These are phyloP conservation scores for Conops quadrifasciatus DNA, from an alignment of 2,888 invertebrate genomes.

Conservation along the genomic window DNA sequence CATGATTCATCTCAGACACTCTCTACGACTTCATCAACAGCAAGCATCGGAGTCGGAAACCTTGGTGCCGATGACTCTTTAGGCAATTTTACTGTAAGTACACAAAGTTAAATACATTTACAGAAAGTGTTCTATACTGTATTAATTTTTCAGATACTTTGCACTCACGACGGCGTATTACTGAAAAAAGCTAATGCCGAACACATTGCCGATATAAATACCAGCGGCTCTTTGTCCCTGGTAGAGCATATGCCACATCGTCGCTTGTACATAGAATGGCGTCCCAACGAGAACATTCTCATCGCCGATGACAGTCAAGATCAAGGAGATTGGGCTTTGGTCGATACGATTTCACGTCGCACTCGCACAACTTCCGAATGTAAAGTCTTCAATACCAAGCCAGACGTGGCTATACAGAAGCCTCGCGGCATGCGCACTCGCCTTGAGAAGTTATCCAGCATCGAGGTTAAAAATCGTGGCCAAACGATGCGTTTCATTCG, in stretches of 20 bases:
- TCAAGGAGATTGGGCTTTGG: constrained; percentile 83
- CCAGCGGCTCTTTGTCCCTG: constrained; percentile 64
- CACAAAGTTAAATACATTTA: too few species aligned
- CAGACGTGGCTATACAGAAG: constrained; percentile 50
- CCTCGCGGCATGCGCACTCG: constrained; percentile 69
- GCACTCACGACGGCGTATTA: constrained; percentile 82
- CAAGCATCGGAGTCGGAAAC: constrained; percentile 15
- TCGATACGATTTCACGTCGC: constrained; percentile 71
- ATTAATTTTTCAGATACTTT: constrained; percentile 69
- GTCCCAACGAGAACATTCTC: constrained; percentile 75
- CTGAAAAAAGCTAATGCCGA: constrained; percentile 73
- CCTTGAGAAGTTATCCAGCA: constrained; percentile 73
- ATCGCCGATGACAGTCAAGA: constrained; percentile 81
- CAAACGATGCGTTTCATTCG: constrained; percentile 73
- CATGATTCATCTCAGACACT: constrained; percentile 48
- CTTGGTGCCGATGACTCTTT: constrained; percentile 42
- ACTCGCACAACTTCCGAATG: constrained; percentile 63
- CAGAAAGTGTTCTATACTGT: constrained; percentile 36
- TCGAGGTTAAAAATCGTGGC: constrained; percentile 69
- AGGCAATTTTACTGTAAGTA: constrained; percentile 53
- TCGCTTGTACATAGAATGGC: constrained; percentile 82
- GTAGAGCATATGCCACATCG: constrained; percentile 61
- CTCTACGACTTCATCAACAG: constrained; percentile 26
- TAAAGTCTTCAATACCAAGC: constrained; percentile 61
- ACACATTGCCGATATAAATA: constrained; percentile 72